Conservation (phyloP, 2,888 invertebrate genomes). For the Coelopa pilipes region DNA sequence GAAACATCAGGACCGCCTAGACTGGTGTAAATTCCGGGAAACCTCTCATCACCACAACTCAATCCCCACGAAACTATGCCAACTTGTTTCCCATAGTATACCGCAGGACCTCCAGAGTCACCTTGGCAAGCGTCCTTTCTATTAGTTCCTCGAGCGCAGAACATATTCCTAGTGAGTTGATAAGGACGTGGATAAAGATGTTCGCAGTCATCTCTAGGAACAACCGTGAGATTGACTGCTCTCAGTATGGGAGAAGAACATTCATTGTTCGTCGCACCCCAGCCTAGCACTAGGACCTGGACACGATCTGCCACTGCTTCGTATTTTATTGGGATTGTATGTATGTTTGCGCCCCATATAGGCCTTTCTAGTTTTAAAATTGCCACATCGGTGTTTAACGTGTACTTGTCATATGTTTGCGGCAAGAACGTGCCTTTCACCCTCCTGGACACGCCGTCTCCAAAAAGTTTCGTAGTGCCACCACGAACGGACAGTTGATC, state of each 20-base stretch:
- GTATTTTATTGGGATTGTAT: slow-evolving; percentile 18
- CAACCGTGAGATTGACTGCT: slow-evolving; percentile 1
- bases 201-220: neutral
- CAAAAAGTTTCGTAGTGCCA: slow-evolving; percentile 3
- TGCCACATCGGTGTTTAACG: slow-evolving; percentile 26
- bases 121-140: slow-evolving; percentile 57
- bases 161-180: slow-evolving; percentile 54
- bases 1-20: slow-evolving; percentile 61
- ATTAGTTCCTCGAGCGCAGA: slow-evolving; percentile 53
- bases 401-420: neutral
- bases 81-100: slow-evolving; percentile 58
- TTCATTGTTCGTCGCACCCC: slow-evolving; percentile 19
- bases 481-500: slow-evolving; percentile 4
- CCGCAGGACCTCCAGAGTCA: slow-evolving; percentile 63
- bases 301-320: neutral
- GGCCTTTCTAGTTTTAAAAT: slow-evolving; percentile 19
- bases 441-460: slow-evolving; percentile 12
- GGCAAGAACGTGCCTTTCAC: neutral
- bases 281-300: slow-evolving; percentile 27
- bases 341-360: slow-evolving; percentile 28
- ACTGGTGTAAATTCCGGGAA: slow-evolving; percentile 82
- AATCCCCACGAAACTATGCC: slow-evolving; percentile 76
- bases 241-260: neutral
- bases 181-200: neutral
- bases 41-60: slow-evolving; percentile 68